Base-by-base conservation (phyloP, 1,140 invertebrate species). In the Tigriopus japonicus region DNA sequence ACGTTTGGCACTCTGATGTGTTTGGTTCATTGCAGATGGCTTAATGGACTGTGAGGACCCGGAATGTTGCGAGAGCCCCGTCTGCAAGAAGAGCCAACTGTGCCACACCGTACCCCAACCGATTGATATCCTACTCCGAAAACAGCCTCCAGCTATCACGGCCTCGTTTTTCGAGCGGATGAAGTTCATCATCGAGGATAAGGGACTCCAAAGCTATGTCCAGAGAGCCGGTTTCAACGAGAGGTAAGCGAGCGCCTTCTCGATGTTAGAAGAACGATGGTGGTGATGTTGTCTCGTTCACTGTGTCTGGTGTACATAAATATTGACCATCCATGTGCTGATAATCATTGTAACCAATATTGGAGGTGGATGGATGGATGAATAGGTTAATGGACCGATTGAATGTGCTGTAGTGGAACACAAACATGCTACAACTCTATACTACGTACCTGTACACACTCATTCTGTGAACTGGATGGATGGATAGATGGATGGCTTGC, bases 91-190 rank as follows among this genome's bases (percentile, higher is more conserved):
- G 51, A 88, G 84, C 67, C 82, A 88, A 65, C 80, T 92, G 21
- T 97, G 92, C 71, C 82, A 91, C 1, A 86, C 86, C 0, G 85
- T 89, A 0, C 86, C 87, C 2, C 91, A 94, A 68, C 92, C 92
- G 1, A 60, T 92, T 3, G 91, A 93, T 71, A 91, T 97, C 3
- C 76, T 98, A 0, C 77, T 96, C 0, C 76, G 91, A 40, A 96
- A 96, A 74, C 90, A 97, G 68, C 89, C 92, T 1, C 90, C 92
- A 10, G 87, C 88, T 42, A 87, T 94, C 41, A 94, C 91, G 1
- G 90, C 91, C 6, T 93, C 92, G 1, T 98, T 98, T 73, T 98
- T 95, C 70, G 91, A 98, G 71, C 80, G 91, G 45, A 92, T 98
- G 70, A 92, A 93, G 69, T 99, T 98, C 74, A 81, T 99, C 59